Base-by-base conservation (phyloP, 1,140 invertebrate genomes). In the Neodiprion pinetum region DNA sequence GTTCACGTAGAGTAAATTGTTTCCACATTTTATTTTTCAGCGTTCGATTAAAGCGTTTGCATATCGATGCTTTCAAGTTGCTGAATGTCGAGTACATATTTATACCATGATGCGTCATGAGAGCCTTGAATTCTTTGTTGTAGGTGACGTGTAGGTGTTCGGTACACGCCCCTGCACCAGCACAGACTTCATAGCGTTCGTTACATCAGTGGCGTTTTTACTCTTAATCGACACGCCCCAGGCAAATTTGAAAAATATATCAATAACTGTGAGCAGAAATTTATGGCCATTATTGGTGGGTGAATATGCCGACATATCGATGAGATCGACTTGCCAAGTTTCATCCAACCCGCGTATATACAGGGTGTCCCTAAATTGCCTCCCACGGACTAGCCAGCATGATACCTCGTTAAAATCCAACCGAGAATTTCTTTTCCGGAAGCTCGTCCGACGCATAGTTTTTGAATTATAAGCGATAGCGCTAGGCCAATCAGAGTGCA, bases 21-120 rank as follows among this genome's bases (percentile, higher is more conserved):
- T n/a, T 69, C 69, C 66, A 75, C 70, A 78, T 78, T 70, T 72
- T 72, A 17, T 53, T 40, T 28, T 74, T 78, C 4, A 73, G n/a
- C 1, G 74, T 75, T 9, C 70, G 21, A 66, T 75, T 77, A 48
- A 77, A 77, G n/a, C 71, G 67, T 72, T 78, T 71, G 71, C 67
- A 74, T 5, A 74, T 78, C 10, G 75, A 72, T 10, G 77, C 73
- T 61, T 78, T 78, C 71, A 76, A 21, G 17, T 21, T 21, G 17
- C 17, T 21, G 17, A 21, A 21, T 21, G 17, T 21, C 17, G 17
- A 21, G 21, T 78, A 76, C 53, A 72, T 70, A 11, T 74, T 72
- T 9, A 74, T 78, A 9, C 72, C 71, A 66, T 76, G 72, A n/a
- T 68, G 73, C 21, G 70, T 50, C 71, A 76, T 73, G 17, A 78